phyloP scores from a whole-genome alignment of 2,797 vertebrate species.

The Sebastes aleutianus region DNA sequence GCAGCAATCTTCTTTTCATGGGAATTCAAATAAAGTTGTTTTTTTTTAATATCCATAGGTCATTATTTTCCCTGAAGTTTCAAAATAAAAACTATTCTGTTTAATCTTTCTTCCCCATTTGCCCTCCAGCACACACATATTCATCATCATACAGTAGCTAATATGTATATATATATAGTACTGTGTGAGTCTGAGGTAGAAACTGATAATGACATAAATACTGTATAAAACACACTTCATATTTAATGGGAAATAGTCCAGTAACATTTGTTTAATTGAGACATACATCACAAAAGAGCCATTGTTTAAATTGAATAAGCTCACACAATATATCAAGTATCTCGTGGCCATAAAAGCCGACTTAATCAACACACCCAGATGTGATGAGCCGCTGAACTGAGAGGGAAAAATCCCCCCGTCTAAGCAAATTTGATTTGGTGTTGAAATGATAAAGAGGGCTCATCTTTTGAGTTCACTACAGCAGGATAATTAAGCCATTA shows the following conservation, averaged over 20 bases:
- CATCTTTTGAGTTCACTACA: conserved; percentile 19
- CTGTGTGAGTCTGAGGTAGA: conserved; percentile 43
- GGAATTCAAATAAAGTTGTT: too few species aligned
- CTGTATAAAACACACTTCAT: conserved; percentile 16
- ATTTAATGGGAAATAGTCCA: conserved; percentile 30
- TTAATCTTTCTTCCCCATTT: conserved; percentile 51
- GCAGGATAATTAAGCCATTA: conserved; percentile 44
- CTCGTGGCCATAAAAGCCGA: conserved; percentile 39
- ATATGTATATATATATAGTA: neutral
- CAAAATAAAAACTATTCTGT: conserved; percentile 11
- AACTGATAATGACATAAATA: conserved; percentile 45
- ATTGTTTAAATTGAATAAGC: conserved; percentile 43
- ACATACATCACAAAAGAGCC: conserved; percentile 14
- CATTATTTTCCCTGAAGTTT: too few species aligned
- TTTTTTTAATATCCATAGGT: too few species aligned
- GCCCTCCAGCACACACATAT: conserved; percentile 8
- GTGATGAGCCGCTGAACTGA: neutral
- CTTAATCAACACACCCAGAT: conserved; percentile 48
- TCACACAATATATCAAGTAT: conserved; percentile 44
- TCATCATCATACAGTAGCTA: too few species aligned
- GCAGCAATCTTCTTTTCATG: too few species aligned
- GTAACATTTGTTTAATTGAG: neutral
- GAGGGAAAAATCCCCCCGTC: neutral
- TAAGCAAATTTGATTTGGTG: neutral
- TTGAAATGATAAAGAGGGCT: neutral